These are phyloP conservation scores for Dipodomys ordii DNA, from an alignment of 2,113 vertebrate species.

Conservation along the genomic window DNA sequence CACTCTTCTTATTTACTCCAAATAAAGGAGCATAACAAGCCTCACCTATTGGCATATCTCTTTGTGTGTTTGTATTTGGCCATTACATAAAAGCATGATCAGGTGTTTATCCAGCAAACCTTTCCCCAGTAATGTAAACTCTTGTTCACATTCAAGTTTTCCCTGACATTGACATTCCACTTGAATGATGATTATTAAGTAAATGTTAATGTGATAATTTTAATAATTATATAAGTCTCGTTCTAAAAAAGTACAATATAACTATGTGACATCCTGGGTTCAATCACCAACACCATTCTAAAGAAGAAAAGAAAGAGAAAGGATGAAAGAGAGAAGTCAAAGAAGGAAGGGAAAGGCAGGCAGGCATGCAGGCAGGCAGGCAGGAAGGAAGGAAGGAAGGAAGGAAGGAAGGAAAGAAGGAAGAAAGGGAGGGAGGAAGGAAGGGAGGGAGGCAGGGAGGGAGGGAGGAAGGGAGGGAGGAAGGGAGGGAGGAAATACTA, in stretches of 20 bases:
- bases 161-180: not conserved
- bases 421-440: not conserved
- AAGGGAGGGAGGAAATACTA: not conserved
- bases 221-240: not conserved
- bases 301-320: not conserved
- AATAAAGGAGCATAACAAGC: not conserved
- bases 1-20: not conserved
- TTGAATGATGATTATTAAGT: constrained; percentile 3
- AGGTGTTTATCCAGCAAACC: not conserved
- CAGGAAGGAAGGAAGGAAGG: not conserved
- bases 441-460: rapidly evolving
- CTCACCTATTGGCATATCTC: not conserved
- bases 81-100: not conserved
- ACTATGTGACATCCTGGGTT: not conserved
- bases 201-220: not conserved
- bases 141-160: constrained; percentile 22
- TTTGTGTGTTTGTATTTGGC: not conserved
- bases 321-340: not conserved
- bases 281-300: not conserved
- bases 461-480: rapidly evolving
- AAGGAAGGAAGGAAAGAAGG: no score
- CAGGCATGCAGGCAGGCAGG: no score
- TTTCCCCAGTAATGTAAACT: not conserved
- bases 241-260: not conserved
- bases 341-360: rapidly evolving